Conservation (phyloP, 2,888 invertebrate genomes). For the Morpho achilles region DNA sequence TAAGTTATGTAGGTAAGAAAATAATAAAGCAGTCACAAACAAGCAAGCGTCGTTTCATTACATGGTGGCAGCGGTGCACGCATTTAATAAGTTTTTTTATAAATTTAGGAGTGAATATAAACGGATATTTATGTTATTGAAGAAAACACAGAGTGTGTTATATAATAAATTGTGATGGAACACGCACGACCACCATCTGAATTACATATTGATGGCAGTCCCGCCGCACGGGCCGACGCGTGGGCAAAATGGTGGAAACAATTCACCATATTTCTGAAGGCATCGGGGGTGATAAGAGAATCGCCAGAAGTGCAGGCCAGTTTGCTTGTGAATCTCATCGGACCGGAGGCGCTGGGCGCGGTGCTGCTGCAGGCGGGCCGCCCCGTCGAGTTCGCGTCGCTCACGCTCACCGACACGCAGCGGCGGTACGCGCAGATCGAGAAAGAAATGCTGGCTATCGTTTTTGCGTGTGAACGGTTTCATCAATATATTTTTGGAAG, state of each 20-base stretch:
- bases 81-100: no score
- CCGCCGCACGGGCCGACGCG: not conserved
- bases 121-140: no score
- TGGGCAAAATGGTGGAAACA: no score
- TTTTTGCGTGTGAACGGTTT: no score
- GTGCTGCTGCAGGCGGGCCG: slow-evolving; percentile 29
- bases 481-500: no score
- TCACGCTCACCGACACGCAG: slow-evolving; percentile 27
- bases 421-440: slow-evolving; percentile 28
- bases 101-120: no score
- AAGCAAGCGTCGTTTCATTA: no score
- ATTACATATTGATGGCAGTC: not conserved
- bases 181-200: not conserved
- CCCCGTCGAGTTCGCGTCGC: slow-evolving; percentile 28
- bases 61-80: no score
- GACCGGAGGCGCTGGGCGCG: slow-evolving; percentile 28
- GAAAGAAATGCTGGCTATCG: slow-evolving; percentile 21
- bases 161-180: not conserved
- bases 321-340: slow-evolving; percentile 31
- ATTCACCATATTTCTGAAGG: slow-evolving; percentile 17
- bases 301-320: slow-evolving; percentile 22
- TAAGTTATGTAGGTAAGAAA: no score
- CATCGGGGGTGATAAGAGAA: slow-evolving; percentile 27
- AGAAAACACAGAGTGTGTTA: no score
- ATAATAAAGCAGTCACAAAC: no score